Percentiles rank a stretch among this genome's conserved stretches.
Evolutionary conservation across 2,113 vertebrate species (phyloP).

Genomic region (Tautogolabrus adspersus): DNA sequence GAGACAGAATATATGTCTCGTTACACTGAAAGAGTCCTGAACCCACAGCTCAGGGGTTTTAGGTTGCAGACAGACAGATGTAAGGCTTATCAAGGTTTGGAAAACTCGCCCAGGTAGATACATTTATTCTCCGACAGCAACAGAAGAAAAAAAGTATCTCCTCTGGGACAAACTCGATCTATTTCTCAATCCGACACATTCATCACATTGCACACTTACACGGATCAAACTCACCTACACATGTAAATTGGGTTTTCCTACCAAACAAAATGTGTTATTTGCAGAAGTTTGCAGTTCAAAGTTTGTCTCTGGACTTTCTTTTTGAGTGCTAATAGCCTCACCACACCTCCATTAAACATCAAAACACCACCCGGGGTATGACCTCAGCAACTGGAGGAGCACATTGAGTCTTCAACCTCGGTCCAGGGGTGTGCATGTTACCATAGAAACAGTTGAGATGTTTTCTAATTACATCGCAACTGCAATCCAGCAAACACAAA

Average conservation of each 20-base stretch:
- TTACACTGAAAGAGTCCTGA: conserved; percentile 35
- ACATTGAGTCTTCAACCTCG: conserved; percentile 38
- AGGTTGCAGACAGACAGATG: conserved; percentile 43
- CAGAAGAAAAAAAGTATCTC: conserved; percentile 8
- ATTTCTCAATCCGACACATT: conserved; percentile 57
- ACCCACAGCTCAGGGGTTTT: conserved; percentile 30
- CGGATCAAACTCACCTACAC: conserved; percentile 31
- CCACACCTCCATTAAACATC: conserved; percentile 47
- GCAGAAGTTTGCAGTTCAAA: conserved; percentile 20
- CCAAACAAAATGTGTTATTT: conserved; percentile 28
- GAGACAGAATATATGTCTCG: conserved; percentile 28
- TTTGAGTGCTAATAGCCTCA: not conserved
- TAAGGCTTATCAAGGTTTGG: conserved; percentile 55
- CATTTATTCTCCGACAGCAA: conserved; percentile 47
- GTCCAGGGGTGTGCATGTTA: conserved; percentile 41
- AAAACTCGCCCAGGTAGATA: conserved; percentile 59
- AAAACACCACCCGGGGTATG: not conserved
- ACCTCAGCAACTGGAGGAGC: conserved; percentile 25
- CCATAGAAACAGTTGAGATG: conserved; percentile 69
- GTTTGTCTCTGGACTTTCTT: conserved; percentile 18
- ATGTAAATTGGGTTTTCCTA: conserved; percentile 38
- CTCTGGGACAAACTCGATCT: conserved; percentile 58
- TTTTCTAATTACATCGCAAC: conserved; percentile 60
- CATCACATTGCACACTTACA: conserved; percentile 53
- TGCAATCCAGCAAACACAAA: conserved; percentile 6